These are phyloP conservation scores for Propithecus deckenii DNA, from an alignment of 2,797 vertebrate species.

Conservation along the genomic window DNA sequence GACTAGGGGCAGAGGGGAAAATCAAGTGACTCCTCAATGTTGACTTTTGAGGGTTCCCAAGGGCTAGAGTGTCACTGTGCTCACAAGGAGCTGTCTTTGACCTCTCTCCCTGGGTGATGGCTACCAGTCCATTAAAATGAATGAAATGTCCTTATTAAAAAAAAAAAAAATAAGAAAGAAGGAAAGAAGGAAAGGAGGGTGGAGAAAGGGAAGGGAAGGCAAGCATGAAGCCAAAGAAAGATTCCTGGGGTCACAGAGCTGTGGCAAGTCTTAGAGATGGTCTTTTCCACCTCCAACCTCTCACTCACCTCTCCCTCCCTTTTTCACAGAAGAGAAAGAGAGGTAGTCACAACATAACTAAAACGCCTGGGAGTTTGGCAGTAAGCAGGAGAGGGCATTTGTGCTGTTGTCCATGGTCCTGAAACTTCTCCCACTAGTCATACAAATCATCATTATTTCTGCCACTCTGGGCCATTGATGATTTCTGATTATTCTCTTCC, in stretches of 20 bases:
- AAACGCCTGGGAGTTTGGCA: neutral
- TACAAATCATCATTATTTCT: neutral
- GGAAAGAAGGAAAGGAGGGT: neutral
- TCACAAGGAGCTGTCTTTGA: neutral
- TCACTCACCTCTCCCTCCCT: rapidly evolving
- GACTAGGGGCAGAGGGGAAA: neutral
- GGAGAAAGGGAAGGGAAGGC: neutral
- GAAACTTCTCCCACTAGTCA: neutral
- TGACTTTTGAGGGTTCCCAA: neutral
- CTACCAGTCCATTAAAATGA: neutral
- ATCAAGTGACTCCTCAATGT: neutral
- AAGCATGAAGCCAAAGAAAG: neutral
- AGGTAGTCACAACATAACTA: neutral
- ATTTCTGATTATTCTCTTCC: neutral
- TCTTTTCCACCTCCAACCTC: neutral
- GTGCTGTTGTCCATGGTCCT: conserved; percentile 66
- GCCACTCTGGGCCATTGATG: neutral
- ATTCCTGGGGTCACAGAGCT: neutral
- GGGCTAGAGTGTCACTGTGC: neutral
- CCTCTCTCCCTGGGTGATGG: neutral
- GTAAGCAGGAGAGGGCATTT: rapidly evolving
- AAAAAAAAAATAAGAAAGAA: neutral
- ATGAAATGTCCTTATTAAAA: neutral
- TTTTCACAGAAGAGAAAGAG: neutral
- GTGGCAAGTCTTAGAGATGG: neutral